A percentile compares a stretch with the other conserved stretches of the same genome.
Evolutionary conservation across 2,113 vertebrate species (phyloP).

Genomic region (Spea bombifrons): DNA sequence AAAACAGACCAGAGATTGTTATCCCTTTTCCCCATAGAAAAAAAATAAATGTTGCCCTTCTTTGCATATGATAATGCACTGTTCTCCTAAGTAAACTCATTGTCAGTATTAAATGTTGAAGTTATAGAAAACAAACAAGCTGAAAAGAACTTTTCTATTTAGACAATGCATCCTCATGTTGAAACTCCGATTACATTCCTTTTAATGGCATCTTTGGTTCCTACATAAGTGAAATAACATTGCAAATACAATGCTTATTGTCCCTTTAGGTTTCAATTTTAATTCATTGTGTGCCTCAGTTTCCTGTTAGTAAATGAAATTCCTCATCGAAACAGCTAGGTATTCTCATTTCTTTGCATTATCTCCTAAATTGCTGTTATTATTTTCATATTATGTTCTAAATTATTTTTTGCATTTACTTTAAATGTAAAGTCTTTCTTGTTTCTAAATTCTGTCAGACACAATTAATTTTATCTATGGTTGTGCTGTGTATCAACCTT

Average conservation of each 20-base stretch:
- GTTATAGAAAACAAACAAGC: not conserved
- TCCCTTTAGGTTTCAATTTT: not conserved
- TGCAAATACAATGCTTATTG: not conserved
- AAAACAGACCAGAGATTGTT: too few relatives aligned
- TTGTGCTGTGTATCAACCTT: conserved; percentile 16
- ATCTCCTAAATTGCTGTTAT: conserved; percentile 17
- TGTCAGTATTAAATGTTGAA: not conserved
- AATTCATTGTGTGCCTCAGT: not conserved
- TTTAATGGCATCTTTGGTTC: not conserved
- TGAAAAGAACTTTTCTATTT: not conserved
- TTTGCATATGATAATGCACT: too few relatives aligned
- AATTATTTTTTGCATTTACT: not conserved
- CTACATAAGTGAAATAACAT: not conserved
- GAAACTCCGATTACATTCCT: not conserved
- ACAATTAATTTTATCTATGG: conserved; percentile 21
- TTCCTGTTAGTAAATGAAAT: not conserved
- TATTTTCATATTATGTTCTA: conserved; percentile 3
- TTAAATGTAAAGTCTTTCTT: conserved; percentile 6
- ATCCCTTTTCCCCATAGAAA: too few relatives aligned
- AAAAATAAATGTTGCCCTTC: too few relatives aligned
- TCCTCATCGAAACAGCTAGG: not conserved
- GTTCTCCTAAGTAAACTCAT: too few relatives aligned
- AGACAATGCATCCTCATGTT: not conserved
- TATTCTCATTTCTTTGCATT: not conserved
- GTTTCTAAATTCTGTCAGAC: conserved; percentile 6